Percentiles rank a stretch among this genome's conserved stretches.
Evolutionary conservation across 2,888 invertebrate species (phyloP).

Genomic region (Sarcophaga carnaria): DNA sequence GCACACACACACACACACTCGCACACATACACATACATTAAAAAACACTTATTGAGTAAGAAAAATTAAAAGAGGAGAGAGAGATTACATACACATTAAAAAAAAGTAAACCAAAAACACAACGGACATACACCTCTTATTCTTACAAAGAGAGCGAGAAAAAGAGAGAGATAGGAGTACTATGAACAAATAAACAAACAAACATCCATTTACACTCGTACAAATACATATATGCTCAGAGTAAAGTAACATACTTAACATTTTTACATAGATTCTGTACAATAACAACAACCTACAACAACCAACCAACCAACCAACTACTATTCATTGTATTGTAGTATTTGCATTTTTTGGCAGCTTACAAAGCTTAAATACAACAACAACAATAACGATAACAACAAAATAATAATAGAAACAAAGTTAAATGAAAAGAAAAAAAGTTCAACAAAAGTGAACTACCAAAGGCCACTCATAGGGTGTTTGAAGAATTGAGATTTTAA

Average conservation of each 20-base stretch:
- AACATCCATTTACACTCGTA: conserved; percentile 69
- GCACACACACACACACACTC: not conserved
- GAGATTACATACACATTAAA: conserved; percentile 8
- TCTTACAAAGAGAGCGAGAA: not conserved
- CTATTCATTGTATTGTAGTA: conserved; percentile 32
- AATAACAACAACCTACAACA: conserved; percentile 1
- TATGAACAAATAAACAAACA: conserved; percentile 72
- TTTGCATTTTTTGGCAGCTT: conserved; percentile 75
- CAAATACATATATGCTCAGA: conserved; percentile 67
- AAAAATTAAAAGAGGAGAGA: conserved; percentile 8
- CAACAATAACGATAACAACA: conserved; percentile 24
- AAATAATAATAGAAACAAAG: conserved; percentile 16
- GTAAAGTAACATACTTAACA: conserved; percentile 57
- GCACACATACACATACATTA: not conserved
- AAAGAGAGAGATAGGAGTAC: not conserved
- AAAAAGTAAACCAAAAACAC: conserved; percentile 72
- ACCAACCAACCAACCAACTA: conserved; percentile 20
- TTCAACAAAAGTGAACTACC: conserved; percentile 57
- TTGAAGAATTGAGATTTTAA: not conserved
- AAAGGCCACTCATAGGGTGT: conserved; percentile 44
- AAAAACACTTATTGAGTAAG: not conserved
- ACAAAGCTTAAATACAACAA: conserved; percentile 73
- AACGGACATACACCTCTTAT: not conserved
- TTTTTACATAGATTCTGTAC: conserved; percentile 73
- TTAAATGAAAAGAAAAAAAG: conserved; percentile 39